Base-by-base conservation (phyloP, 1,140 invertebrate species). In the Calephelis virginiensis region DNA sequence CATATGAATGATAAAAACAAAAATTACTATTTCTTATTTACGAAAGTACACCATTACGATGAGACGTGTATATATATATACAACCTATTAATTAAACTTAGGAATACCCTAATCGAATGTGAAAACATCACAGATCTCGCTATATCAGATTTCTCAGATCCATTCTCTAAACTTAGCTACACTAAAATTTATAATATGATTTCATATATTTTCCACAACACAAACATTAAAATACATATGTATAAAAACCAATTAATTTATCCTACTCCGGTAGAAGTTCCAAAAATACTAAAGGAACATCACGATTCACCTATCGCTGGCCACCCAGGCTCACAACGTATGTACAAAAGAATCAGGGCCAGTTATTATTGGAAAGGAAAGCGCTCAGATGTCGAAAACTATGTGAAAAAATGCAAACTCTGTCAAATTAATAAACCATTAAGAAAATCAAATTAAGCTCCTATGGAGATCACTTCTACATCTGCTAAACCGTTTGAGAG, bases 21-120 rank as follows among this genome's bases (percentile, higher is more conserved):
- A 43, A 43, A 43, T 6, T 43, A 6, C 40, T 43, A 43, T 43
- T 43, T 43, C 40, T 43, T 43, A 70, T 78, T 63, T 63, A 72
- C 68, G 10, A 77, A 74, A 60, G 66, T 77, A n/a, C n/a, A 8
- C 68, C 75, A 74, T 45, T 77, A 69, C n/a, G 76, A 77, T 8
- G 69, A 71, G 53, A 66, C 70, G 11, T 64, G 46, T 73, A 67
- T 63, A 63, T 43, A 1, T 8, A 8, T 43, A 8, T 43, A 43
- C 8, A 49, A 63, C 38, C 14, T 43, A 43, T 1, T 6, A 17
- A 17, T 17, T 17, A 17, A 17, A 17, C 17, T 17, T 17, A 17
- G 3, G 17, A 17, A 17, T 17, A 17, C 17, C 17, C 3, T 17
- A 17, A 17, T 17, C 3, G 17, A 17, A 17, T 17, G 17, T 3